Percentiles rank a stretch among this genome's conserved stretches.
phyloP scores from a whole-genome alignment of 2,888 invertebrate species.

The Sthenelais limicola region DNA sequence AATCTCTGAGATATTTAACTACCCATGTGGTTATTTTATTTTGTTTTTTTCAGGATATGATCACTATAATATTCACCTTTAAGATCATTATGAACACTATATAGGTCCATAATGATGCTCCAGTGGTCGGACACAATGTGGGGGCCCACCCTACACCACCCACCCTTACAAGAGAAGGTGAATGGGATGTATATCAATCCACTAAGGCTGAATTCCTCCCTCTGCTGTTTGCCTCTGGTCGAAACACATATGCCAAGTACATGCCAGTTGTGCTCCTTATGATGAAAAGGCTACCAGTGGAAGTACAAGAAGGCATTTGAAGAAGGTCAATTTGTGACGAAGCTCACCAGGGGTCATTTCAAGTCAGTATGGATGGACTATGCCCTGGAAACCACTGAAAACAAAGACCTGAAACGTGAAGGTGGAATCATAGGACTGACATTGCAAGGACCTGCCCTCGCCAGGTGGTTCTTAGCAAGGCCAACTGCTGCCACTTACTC shows the following conservation, averaged over 20 bases:
- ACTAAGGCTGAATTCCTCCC: slow-evolving; percentile 17
- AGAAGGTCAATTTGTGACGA: background rate
- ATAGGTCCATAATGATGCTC: no score
- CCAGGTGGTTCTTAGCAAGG: slow-evolving; percentile 12
- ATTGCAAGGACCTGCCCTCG: background rate
- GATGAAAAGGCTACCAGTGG: slow-evolving; percentile 6
- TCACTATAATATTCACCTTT: no score
- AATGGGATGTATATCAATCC: no score
- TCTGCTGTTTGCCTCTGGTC: slow-evolving; percentile 13
- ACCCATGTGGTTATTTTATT: no score
- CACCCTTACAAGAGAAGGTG: background rate
- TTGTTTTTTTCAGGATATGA: no score
- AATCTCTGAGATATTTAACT: no score
- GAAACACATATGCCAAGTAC: slow-evolving; percentile 19
- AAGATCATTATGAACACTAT: no score
- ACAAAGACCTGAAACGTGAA: slow-evolving; percentile 16
- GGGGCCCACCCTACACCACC: no score
- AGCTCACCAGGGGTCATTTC: slow-evolving; percentile 9
- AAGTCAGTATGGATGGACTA: slow-evolving; percentile 24
- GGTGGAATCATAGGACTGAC: slow-evolving; percentile 30
- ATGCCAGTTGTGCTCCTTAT: slow-evolving; percentile 4
- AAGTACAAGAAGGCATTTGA: background rate
- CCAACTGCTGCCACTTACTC: slow-evolving; percentile 17
- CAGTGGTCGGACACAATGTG: no score
- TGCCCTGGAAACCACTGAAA: slow-evolving; percentile 16